These are phyloP conservation scores for Lutraria lutraria DNA, from an alignment of 2,888 invertebrate species.

Conservation along the genomic window DNA sequence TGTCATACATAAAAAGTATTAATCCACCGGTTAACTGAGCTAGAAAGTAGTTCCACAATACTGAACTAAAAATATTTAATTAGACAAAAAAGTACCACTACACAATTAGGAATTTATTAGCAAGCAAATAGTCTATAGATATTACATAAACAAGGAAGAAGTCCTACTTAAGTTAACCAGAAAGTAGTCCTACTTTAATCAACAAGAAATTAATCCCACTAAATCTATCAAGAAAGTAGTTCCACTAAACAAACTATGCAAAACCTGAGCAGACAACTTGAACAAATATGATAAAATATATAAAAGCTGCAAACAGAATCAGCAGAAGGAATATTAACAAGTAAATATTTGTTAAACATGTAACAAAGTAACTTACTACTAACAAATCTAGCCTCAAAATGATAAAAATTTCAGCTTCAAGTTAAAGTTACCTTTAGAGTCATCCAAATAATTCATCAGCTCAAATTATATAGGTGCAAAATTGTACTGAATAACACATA, in stretches of 20 bases:
- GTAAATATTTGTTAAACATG: background rate
- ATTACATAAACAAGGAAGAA: too few relatives aligned
- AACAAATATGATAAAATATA: background rate
- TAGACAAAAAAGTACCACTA: background rate
- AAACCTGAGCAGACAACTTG: slow-evolving; percentile 26
- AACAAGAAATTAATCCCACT: background rate
- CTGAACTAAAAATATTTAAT: background rate
- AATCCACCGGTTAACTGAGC: background rate
- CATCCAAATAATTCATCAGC: background rate
- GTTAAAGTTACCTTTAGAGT: background rate
- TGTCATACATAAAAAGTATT: background rate
- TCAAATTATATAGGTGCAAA: background rate
- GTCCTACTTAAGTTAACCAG: too few relatives aligned
- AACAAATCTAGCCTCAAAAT: background rate
- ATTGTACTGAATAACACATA: background rate
- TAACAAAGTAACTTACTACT: background rate
- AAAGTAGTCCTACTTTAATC: background rate
- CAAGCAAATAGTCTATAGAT: too few relatives aligned
- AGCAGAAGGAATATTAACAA: slow-evolving; percentile 9
- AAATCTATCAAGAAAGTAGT: slow-evolving; percentile 3
- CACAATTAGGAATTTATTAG: background rate
- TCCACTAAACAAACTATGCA: slow-evolving; percentile 7
- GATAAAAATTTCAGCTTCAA: background rate
- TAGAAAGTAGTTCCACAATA: background rate
- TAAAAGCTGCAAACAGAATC: slow-evolving; percentile 3